A percentile compares a stretch with the other conserved stretches of the same genome.
phyloP scores from a whole-genome alignment of 2,113 vertebrate genomes.

The Nestor notabilis region DNA sequence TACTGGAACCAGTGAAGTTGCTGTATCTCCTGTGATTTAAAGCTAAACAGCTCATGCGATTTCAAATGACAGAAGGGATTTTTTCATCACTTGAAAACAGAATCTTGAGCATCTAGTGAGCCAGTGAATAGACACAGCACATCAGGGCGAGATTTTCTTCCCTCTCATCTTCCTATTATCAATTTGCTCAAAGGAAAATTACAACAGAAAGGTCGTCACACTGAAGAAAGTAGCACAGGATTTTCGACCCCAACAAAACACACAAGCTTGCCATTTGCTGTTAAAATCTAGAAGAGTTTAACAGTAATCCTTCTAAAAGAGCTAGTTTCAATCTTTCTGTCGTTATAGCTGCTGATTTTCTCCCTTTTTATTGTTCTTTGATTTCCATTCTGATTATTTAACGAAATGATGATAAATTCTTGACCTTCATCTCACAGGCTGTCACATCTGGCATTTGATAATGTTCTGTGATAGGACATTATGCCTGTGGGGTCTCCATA shows the following conservation, averaged over 20 bases:
- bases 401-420: slow-evolving; percentile 78
- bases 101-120: neutral
- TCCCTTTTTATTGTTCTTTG: slow-evolving; percentile 72
- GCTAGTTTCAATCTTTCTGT: slow-evolving; percentile 63
- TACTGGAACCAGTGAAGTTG: neutral
- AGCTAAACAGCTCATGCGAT: neutral
- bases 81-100: neutral
- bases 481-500: neutral
- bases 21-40: neutral
- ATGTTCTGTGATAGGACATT: neutral
- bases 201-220: slow-evolving; percentile 43
- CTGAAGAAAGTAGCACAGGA: slow-evolving; percentile 62
- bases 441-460: slow-evolving; percentile 64
- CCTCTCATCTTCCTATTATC: neutral
- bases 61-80: neutral
- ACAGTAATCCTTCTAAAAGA: slow-evolving; percentile 73
- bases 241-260: slow-evolving; percentile 66
- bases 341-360: slow-evolving; percentile 66
- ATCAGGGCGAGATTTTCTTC: neutral
- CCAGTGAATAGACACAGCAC: neutral
- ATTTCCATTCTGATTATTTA: slow-evolving; percentile 81
- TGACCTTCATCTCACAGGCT: slow-evolving; percentile 69
- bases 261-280: slow-evolving; percentile 68
- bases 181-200: slow-evolving; percentile 57
- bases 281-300: slow-evolving; percentile 75